Conservation (phyloP, 1,140 invertebrate genomes). For the Steinernema feltiae region DNA sequence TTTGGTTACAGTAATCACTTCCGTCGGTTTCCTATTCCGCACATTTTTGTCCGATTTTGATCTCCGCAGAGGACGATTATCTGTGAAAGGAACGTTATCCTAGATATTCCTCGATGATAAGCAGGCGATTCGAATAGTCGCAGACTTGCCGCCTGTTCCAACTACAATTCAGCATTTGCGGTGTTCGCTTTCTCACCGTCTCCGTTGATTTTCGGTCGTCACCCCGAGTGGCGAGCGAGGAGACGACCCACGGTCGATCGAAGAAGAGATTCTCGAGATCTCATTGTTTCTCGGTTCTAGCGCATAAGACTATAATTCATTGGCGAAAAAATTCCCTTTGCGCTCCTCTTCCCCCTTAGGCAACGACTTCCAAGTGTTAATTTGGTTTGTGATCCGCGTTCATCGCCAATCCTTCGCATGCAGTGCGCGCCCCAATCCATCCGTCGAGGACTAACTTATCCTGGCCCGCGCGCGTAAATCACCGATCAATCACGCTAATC, state of each 20-base stretch:
- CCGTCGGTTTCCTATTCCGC: no score
- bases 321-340: constrained; percentile 2
- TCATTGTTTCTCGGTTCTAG: neutral
- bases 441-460: no score
- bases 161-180: neutral
- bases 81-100: neutral
- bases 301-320: neutral
- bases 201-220: neutral
- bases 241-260: neutral
- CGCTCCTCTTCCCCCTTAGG: neutral
- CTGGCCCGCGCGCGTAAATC: no score
- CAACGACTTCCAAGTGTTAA: neutral
- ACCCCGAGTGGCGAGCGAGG: neutral
- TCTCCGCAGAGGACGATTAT: no score
- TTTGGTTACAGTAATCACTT: no score
- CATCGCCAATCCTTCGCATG: neutral
- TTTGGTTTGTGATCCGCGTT: constrained; percentile 3
- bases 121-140: no score
- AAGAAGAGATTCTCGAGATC: constrained; percentile 6
- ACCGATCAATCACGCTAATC: neutral
- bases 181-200: neutral
- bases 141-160: neutral
- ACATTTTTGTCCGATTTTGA: no score
- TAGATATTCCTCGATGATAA: neutral
- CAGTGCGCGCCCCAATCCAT: no score